These are phyloP conservation scores for Trichechus manatus DNA, from an alignment of 2,113 vertebrate genomes.

Conservation along the genomic window DNA sequence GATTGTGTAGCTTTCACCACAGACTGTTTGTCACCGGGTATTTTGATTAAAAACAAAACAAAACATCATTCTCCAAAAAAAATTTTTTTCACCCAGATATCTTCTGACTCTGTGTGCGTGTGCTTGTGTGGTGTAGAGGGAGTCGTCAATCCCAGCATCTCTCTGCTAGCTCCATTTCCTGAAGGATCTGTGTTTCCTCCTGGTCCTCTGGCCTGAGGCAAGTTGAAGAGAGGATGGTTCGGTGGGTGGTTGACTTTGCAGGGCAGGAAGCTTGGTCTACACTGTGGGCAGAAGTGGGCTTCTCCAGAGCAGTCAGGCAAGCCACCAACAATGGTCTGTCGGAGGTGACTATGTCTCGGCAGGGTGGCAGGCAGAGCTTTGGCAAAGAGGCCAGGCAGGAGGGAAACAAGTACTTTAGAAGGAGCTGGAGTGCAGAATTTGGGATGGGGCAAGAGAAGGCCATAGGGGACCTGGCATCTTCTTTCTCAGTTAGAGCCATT, in stretches of 20 bases:
- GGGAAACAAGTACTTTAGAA: background rate
- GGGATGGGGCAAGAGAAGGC: background rate
- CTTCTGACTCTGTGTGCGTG: background rate
- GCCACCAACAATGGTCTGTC: rapidly evolving
- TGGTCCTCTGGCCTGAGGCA: background rate
- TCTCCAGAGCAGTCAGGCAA: background rate
- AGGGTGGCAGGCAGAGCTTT: background rate
- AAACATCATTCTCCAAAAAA: background rate
- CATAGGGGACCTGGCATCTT: background rate
- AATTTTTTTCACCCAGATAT: background rate
- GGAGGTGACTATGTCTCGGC: background rate
- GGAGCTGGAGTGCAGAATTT: background rate
- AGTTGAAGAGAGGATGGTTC: background rate
- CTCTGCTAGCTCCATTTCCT: background rate
- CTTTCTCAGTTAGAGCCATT: background rate
- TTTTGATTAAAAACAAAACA: background rate
- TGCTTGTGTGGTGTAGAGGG: background rate
- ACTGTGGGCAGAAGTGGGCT: background rate
- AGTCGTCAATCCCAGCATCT: background rate
- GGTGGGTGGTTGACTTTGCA: background rate
- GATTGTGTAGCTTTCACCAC: background rate
- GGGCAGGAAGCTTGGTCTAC: background rate
- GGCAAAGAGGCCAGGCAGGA: background rate
- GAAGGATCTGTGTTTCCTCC: background rate
- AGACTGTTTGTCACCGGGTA: background rate